Evolutionary conservation across 2,113 vertebrate species (phyloP), one percentile per base, ranked within the genome.

Genomic region (Casuarius casuarius): DNA sequence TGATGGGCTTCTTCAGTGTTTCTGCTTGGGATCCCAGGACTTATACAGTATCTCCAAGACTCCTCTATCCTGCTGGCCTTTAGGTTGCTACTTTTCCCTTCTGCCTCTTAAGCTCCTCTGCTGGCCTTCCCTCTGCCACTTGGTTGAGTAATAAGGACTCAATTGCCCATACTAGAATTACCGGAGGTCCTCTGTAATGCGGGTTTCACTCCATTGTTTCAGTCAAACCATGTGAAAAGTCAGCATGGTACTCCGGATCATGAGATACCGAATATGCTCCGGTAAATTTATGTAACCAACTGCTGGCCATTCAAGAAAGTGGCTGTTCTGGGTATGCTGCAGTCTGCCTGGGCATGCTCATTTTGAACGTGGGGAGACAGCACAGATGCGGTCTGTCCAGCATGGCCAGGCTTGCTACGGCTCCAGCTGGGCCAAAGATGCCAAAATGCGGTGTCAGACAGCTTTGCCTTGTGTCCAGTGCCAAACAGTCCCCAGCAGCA

Each of bases 271-370:
- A 48, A 48, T 48, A 7, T 48, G 7, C 46, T 48, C 18, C 9
- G 18, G 46, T 19, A 48, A 48, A 48, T 48, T 48, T 48, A 48
- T 48, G 46, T 23, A 66, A 40, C 9, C 44, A 31, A 4, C 15
- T 3, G 17, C 40, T 62, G 66, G 35, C 22, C 4, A 2, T 62
- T 62, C 46, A n/a, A 46, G 74, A 46, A 71, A 25, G n/a, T 33
- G 54, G 17, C 23, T 1, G 1, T 25, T 83, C 54, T 28, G 74
- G 44, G 6, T 56, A 23, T 61, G 14, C 10, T 68, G 9, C 42
- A 61, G 5, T 49, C 25, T 74, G 14, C 8, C 29, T 0, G 1
- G 17, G 17, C 5, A 52, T 2, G 0, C 35, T 52, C 58, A 49
- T 38, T 84, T 19, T 44, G 35, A 19, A 28, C 0, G 2, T 52